Evolutionary conservation across 1,140 invertebrate species (phyloP).

Genomic region (Ptiloglossa arizonensis): DNA sequence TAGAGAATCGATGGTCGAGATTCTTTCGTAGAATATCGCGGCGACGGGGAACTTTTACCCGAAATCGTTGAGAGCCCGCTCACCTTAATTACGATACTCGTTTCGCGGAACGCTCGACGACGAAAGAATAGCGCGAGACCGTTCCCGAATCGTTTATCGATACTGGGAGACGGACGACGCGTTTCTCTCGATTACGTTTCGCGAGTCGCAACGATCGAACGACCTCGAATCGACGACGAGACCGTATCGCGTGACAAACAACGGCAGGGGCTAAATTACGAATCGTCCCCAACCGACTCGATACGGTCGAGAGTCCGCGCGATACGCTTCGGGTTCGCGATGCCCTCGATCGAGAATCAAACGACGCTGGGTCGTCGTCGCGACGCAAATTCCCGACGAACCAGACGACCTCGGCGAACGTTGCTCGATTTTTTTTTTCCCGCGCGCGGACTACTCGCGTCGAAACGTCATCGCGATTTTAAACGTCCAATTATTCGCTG

Average conservation of each 20-base stretch:
- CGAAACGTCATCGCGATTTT: background rate
- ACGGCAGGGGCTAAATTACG: slow-evolving; percentile 5
- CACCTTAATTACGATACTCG: slow-evolving; percentile 1
- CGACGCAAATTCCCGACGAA: background rate
- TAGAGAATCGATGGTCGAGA: too few relatives aligned
- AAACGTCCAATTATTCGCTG: background rate
- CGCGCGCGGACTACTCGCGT: too few relatives aligned
- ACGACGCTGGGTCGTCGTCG: background rate
- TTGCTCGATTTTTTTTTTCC: too few relatives aligned
- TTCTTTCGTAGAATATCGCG: too few relatives aligned
- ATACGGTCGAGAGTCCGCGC: too few relatives aligned
- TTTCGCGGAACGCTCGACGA: background rate
- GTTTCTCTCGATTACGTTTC: background rate
- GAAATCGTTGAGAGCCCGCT: too few relatives aligned
- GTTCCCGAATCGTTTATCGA: too few relatives aligned
- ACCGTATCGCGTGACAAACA: slow-evolving; percentile 5
- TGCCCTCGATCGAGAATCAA: background rate
- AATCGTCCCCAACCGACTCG: too few relatives aligned
- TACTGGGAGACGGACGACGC: slow-evolving; percentile 5
- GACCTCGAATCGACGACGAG: background rate
- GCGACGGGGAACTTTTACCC: too few relatives aligned
- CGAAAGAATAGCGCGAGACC: too few relatives aligned
- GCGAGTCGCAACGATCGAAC: background rate
- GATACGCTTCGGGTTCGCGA: too few relatives aligned
- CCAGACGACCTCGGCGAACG: too few relatives aligned